Evolutionary conservation across 2,888 invertebrate genomes (phyloP).

Genomic region (Imbricaverruca yamaguchii): DNA sequence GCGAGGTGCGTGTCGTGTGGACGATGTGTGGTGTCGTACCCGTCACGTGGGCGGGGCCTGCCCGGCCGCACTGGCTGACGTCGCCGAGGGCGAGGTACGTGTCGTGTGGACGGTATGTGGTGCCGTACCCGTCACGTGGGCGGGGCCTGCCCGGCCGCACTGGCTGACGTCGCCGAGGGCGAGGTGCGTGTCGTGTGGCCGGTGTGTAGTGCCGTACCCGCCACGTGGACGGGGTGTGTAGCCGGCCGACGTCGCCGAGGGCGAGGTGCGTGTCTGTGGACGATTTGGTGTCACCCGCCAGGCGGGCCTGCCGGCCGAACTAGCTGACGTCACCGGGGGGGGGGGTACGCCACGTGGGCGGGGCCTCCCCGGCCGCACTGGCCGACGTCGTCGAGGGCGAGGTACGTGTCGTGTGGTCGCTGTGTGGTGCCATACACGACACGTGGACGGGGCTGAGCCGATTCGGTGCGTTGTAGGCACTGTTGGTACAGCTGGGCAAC

Average conservation of each 20-base stretch:
- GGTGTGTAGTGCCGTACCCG: no score
- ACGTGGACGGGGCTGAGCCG: no score
- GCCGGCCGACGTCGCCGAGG: conserved; percentile 52
- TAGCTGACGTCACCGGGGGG: conserved; percentile 52
- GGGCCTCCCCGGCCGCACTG: no score
- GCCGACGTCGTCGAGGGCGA: conserved; percentile 59
- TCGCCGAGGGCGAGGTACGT: conserved; percentile 62
- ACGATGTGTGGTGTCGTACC: no score
- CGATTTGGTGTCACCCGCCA: no score
- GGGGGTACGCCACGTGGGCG: no score
- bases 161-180: conserved; percentile 52
- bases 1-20: conserved; percentile 52
- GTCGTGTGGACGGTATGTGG: neutral
- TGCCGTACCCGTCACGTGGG: no score
- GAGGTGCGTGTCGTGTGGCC: conserved; percentile 48
- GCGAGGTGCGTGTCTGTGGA: conserved; percentile 52
- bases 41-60: no score
- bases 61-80: conserved; percentile 33
- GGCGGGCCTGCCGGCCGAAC: conserved; percentile 25
- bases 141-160: conserved; percentile 22
- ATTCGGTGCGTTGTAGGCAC: no score
- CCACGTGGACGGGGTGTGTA: no score
- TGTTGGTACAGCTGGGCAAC: no score
- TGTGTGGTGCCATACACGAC: no score
- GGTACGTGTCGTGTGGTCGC: conserved; percentile 38